phyloP scores from a whole-genome alignment of 1,140 invertebrate genomes.

The Zaprionus tsacasi region DNA sequence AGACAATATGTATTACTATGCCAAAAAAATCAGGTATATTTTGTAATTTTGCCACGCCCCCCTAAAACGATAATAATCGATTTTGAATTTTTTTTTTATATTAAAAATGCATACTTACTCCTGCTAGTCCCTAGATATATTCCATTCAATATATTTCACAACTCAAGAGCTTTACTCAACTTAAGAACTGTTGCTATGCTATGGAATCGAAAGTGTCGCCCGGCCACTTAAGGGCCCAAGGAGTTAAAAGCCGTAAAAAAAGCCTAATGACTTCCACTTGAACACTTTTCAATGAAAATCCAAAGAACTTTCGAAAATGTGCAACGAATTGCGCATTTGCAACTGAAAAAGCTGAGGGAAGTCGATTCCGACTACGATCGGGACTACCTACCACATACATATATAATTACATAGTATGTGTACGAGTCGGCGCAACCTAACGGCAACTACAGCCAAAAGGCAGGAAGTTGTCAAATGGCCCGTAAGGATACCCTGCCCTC shows the following conservation, averaged over 20 bases:
- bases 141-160: not conserved
- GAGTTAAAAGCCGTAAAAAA: constrained; percentile 24
- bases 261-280: constrained; percentile 75
- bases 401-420: constrained; percentile 34
- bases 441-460: constrained; percentile 34
- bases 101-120: too few relatives aligned
- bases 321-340: constrained; percentile 79
- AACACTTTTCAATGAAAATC: constrained; percentile 80
- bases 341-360: constrained; percentile 50
- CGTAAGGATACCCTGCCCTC: constrained; percentile 18
- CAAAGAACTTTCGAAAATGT: constrained; percentile 60
- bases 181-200: constrained; percentile 8
- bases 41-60: too few relatives aligned
- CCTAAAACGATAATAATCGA: too few relatives aligned
- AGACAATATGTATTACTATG: too few relatives aligned
- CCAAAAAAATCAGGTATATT: too few relatives aligned
- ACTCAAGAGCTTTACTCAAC: not conserved
- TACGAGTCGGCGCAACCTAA: constrained; percentile 13
- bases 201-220: constrained; percentile 32
- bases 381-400: too few relatives aligned
- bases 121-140: too few relatives aligned
- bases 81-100: too few relatives aligned
- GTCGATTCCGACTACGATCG: not conserved
- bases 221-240: constrained; percentile 44
- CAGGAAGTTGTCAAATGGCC: constrained; percentile 65